A percentile compares a stretch with the other conserved stretches of the same genome.
Evolutionary conservation across 1,140 invertebrate genomes (phyloP).

Genomic region (Heliconius eleuchia): DNA sequence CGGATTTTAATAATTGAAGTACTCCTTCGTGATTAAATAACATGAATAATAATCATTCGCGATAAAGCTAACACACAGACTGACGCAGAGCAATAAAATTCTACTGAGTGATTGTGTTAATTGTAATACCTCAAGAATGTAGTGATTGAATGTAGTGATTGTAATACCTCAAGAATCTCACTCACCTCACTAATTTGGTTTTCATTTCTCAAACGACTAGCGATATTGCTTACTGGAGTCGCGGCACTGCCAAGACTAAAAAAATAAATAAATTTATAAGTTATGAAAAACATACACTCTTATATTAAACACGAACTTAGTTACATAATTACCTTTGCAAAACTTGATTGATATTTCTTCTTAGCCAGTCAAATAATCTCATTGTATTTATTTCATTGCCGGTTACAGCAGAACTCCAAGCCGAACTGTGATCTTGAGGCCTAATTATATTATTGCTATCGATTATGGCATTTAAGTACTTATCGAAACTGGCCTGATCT

Average conservation of each 20-base stretch:
- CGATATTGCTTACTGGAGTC: slow-evolving; percentile 74
- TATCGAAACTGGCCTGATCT: slow-evolving; percentile 62
- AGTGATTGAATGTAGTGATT: no score
- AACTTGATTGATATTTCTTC: slow-evolving; percentile 62
- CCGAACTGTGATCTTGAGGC: slow-evolving; percentile 67
- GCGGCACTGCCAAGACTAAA: slow-evolving; percentile 66
- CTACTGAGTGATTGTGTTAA: no score
- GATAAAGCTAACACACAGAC: no score
- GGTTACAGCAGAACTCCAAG: slow-evolving; percentile 72
- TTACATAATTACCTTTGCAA: slow-evolving; percentile 59
- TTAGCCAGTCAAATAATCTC: slow-evolving; percentile 79
- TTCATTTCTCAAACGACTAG: slow-evolving; percentile 70
- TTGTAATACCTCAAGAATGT: no score
- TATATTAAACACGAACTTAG: not conserved
- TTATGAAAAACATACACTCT: not conserved
- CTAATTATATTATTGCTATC: slow-evolving; percentile 63
- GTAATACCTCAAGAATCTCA: not conserved
- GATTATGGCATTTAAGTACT: slow-evolving; percentile 61
- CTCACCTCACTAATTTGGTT: slow-evolving; percentile 64
- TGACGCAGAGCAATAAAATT: no score
- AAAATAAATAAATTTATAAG: slow-evolving; percentile 1
- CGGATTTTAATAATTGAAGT: no score
- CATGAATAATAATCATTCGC: no score
- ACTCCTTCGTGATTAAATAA: no score
- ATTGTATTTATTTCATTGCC: slow-evolving; percentile 75